Conservation (phyloP, 2,113 vertebrate genomes). For the Phalacrocorax brasilianus region DNA sequence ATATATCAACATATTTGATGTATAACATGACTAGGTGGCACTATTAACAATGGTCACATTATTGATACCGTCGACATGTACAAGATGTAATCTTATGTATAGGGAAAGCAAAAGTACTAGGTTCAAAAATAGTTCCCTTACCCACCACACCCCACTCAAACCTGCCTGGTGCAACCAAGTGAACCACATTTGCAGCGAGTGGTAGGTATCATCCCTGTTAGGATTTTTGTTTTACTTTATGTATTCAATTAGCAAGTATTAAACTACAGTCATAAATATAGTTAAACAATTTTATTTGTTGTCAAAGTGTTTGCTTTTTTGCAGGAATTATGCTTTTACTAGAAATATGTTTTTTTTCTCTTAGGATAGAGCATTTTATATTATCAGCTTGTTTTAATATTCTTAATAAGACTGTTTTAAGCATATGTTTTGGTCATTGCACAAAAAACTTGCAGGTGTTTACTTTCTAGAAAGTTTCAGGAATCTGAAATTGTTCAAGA, state of each 20-base stretch:
- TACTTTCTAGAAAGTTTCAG: neutral
- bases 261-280: neutral
- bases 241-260: neutral
- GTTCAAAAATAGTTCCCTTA: neutral
- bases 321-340: neutral
- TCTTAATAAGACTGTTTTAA: neutral
- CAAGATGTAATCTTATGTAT: neutral
- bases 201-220: neutral
- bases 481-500: neutral
- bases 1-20: neutral
- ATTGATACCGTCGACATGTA: neutral
- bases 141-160: neutral
- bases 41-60: neutral
- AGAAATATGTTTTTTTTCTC: too few species aligned
- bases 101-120: neutral
- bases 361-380: neutral
- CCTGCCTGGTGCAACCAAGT: neutral
- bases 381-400: neutral
- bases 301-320: neutral
- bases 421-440: neutral
- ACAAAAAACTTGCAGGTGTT: neutral
- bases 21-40: neutral
- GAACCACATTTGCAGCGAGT: too few species aligned
- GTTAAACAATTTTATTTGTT: neutral
- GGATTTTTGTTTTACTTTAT: neutral